Percentiles rank a stretch among this genome's conserved stretches.
Conservation (phyloP, 2,113 vertebrate genomes). For the Lutjanus erythropterus region DNA sequence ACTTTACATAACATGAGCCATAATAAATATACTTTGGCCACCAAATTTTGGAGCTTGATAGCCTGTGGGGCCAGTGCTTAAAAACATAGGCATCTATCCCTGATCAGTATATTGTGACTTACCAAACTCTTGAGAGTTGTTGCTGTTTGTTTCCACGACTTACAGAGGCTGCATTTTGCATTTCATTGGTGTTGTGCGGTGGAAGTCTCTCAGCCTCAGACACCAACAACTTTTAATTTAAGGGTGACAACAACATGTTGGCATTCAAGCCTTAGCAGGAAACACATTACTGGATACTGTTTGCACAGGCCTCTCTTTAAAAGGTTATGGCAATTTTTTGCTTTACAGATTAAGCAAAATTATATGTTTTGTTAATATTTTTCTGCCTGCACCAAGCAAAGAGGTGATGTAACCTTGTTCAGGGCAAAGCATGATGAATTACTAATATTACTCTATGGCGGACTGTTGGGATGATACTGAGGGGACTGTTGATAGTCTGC, state of each 20-base stretch:
- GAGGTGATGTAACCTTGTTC: background rate
- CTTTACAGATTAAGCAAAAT: background rate
- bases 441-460: background rate
- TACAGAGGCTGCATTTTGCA: background rate
- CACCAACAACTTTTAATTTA: slow-evolving; percentile 12
- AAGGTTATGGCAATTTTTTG: background rate
- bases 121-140: slow-evolving; percentile 3
- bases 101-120: background rate
- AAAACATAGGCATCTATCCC: too few relatives aligned
- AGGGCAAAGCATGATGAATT: background rate
- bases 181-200: background rate
- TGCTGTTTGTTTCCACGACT: slow-evolving; percentile 13
- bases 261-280: background rate
- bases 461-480: background rate
- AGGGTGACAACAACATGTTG: slow-evolving; percentile 2
- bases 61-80: too few relatives aligned
- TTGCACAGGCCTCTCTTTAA: background rate
- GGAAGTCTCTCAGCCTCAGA: background rate
- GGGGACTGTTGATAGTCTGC: slow-evolving; percentile 14
- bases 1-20: too few relatives aligned
- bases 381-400: background rate
- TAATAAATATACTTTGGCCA: too few relatives aligned
- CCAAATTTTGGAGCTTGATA: too few relatives aligned
- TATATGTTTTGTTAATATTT: background rate
- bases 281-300: background rate